These are phyloP conservation scores for Pterocles gutturalis DNA, from an alignment of 2,113 vertebrate species.

Conservation along the genomic window DNA sequence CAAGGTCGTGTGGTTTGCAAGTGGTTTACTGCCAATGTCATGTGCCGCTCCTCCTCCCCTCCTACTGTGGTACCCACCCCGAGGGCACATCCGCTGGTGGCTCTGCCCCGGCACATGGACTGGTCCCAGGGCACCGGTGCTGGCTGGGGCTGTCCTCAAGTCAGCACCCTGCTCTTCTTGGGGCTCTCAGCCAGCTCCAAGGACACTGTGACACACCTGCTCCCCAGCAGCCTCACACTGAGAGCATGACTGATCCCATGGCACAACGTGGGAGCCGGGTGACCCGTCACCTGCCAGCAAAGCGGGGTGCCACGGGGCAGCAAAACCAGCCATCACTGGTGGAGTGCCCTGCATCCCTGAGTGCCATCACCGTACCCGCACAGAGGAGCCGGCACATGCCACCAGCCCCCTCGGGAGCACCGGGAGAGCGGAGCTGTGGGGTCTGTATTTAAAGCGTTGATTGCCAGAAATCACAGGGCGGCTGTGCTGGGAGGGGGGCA, in stretches of 20 bases:
- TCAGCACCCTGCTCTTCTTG: accelerated
- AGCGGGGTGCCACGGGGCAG: neutral
- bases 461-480: constrained; percentile 81
- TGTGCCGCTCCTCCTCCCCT: accelerated
- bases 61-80: accelerated
- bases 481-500: constrained; percentile 69
- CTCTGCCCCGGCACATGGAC: neutral
- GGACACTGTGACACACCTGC: accelerated
- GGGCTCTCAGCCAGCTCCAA: neutral
- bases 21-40: neutral
- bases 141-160: neutral
- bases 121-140: accelerated
- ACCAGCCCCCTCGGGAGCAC: neutral
- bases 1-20: neutral
- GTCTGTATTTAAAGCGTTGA: constrained; percentile 78
- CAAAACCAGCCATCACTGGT: neutral
- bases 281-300: neutral
- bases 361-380: accelerated
- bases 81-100: neutral
- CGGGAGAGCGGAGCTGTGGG: constrained; percentile 5
- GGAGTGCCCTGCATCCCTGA: neutral
- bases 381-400: neutral
- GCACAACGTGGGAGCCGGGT: accelerated
- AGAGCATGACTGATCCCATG: accelerated
- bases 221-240: accelerated